Evolutionary conservation across 2,113 vertebrate genomes (phyloP).

Genomic region (Apaloderma vittatum): DNA sequence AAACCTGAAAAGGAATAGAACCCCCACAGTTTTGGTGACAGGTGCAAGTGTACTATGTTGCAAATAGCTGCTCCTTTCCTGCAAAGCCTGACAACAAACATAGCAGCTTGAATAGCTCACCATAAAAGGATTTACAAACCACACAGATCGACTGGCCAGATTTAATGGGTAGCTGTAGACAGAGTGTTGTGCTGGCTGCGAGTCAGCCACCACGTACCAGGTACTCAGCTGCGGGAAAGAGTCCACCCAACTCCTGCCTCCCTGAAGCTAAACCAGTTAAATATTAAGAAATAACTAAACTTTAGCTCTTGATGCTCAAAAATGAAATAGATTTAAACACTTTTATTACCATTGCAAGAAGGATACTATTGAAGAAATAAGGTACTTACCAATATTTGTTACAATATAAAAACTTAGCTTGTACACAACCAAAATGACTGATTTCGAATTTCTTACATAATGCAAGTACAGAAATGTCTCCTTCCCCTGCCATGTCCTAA

Average conservation of each 20-base stretch:
- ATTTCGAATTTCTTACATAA: neutral
- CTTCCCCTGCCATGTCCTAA: neutral
- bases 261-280: neutral
- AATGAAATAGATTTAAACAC: neutral
- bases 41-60: neutral
- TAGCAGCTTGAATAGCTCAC: neutral
- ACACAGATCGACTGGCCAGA: fast-evolving
- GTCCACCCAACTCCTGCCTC: neutral
- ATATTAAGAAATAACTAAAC: neutral
- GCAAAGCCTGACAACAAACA: neutral
- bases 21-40: neutral
- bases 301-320: neutral
- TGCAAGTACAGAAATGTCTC: neutral
- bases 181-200: neutral
- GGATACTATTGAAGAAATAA: neutral
- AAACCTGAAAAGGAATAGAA: neutral
- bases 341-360: neutral
- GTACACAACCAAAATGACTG: neutral
- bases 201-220: neutral
- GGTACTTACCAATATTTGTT: neutral
- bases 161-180: neutral
- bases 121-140: neutral
- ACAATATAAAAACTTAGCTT: neutral
- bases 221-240: neutral
- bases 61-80: neutral